Evolutionary conservation across 2,797 vertebrate genomes (phyloP), one percentile per base, ranked within the genome.

Genomic region (Aplochiton taeniatus): DNA sequence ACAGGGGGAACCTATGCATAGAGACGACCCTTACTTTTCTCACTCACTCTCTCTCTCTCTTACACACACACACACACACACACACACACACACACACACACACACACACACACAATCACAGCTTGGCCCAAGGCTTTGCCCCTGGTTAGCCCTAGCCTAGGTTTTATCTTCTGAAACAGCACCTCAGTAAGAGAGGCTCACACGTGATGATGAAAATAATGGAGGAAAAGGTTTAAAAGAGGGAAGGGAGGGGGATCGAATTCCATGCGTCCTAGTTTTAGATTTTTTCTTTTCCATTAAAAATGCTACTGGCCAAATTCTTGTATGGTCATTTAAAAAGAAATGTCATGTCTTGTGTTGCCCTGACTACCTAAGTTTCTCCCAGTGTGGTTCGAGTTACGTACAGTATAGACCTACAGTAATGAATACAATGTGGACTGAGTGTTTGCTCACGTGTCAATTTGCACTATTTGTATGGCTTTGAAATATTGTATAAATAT

Each of bases 1-100:
- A 93, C 93, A 1, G 94, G 94, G 0, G 96, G 94, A 66, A 96
- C 94, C 72, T 93, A 93, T 1, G 96, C 96, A 17, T 98, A 92
- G 89, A 82, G 17, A 87, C 71, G 47, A 59, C 51, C 9, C 57
- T 57, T 65, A 56, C n/a, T n/a, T n/a, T n/a, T n/a, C n/a, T n/a
- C n/a, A n/a, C n/a, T n/a, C n/a, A n/a, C n/a, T n/a, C n/a, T n/a
- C n/a, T n/a, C n/a, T n/a, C n/a, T n/a, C n/a, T n/a, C n/a, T n/a
- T n/a, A n/a, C n/a, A n/a, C n/a, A n/a, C n/a, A n/a, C n/a, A n/a
- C 31, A 70, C 10, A 56, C n/a, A 45, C 11, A 55, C 11, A 51
- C 19, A 63, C 63, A 65, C 41, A 59, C 50, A 31, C 48, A 50
- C 58, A 52, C 19, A 61, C 31, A 18, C 20, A 14, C 8, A 58